A percentile compares a stretch with the other conserved stretches of the same genome.
phyloP scores from a whole-genome alignment of 2,797 vertebrate species.

The Zenarchopterus dispar region DNA sequence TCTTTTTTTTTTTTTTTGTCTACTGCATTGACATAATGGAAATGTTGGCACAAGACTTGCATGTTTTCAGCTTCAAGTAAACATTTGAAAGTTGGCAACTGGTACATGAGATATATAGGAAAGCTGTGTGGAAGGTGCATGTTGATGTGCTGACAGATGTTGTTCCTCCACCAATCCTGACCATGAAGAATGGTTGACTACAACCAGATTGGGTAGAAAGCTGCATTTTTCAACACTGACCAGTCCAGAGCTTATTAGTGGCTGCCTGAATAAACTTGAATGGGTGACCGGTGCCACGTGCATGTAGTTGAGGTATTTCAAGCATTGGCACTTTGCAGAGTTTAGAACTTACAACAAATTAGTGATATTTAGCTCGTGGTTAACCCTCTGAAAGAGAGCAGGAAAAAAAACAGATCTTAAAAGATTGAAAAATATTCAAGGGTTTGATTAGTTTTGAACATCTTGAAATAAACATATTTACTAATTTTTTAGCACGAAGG shows the following conservation, averaged over 20 bases:
- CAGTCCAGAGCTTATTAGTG: conserved; percentile 68
- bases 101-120: conserved; percentile 45
- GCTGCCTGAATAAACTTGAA: conserved; percentile 67
- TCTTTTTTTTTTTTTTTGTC: conserved; percentile 50
- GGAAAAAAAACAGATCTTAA: conserved; percentile 47
- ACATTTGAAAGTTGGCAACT: conserved; percentile 66
- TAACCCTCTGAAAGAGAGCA: conserved; percentile 44
- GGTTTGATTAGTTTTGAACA: conserved; percentile 54
- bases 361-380: conserved; percentile 55
- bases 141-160: conserved; percentile 51
- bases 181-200: conserved; percentile 46
- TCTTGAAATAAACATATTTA: conserved; percentile 58
- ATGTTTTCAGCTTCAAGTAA: conserved; percentile 78
- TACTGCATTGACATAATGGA: conserved; percentile 68
- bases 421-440: conserved; percentile 59
- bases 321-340: conserved; percentile 82
- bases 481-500: conserved; percentile 68
- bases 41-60: conserved; percentile 74
- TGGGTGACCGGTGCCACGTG: conserved; percentile 72
- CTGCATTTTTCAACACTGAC: conserved; percentile 70
- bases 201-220: conserved; percentile 63
- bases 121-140: conserved; percentile 49
- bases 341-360: conserved; percentile 67
- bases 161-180: conserved; percentile 51
- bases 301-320: conserved; percentile 85